Conservation (phyloP, 2,113 vertebrate species). For the Petromus typicus region DNA sequence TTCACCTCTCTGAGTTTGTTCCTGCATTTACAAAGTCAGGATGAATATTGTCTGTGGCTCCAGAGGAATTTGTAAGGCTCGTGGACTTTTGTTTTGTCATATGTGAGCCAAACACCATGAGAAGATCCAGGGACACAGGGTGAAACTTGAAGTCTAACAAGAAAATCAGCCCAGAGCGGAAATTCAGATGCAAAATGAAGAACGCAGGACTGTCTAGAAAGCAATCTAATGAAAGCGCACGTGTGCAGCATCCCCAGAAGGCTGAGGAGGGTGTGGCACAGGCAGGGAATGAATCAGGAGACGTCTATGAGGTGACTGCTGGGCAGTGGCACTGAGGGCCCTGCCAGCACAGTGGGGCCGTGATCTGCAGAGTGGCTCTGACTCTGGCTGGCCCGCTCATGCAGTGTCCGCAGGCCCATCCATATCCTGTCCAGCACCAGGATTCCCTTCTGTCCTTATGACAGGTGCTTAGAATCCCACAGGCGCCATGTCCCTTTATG, state of each 20-base stretch:
- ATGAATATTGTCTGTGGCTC: background rate
- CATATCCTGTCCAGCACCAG: too few relatives aligned
- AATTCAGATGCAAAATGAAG: background rate
- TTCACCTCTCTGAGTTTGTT: background rate
- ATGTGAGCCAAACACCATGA: background rate
- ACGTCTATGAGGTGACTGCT: background rate
- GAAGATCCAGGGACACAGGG: background rate
- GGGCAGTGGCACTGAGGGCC: too few relatives aligned
- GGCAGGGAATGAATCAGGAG: background rate
- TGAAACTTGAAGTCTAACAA: background rate
- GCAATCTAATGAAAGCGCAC: background rate
- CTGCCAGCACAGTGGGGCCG: fast-evolving
- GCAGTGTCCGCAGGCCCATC: too few relatives aligned
- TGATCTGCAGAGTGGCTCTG: background rate
- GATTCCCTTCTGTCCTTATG: too few relatives aligned
- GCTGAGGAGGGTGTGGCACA: fast-evolving
- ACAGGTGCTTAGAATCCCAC: too few relatives aligned
- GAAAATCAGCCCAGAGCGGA: background rate
- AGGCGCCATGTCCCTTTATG: too few relatives aligned
- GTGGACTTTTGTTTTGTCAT: background rate
- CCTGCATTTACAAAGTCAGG: background rate
- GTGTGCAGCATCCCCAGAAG: background rate
- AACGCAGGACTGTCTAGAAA: fast-evolving
- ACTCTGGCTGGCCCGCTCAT: background rate
- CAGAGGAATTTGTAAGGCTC: background rate